phyloP scores from a whole-genome alignment of 2,888 invertebrate genomes.

The Trichogramma dendrolimi region DNA sequence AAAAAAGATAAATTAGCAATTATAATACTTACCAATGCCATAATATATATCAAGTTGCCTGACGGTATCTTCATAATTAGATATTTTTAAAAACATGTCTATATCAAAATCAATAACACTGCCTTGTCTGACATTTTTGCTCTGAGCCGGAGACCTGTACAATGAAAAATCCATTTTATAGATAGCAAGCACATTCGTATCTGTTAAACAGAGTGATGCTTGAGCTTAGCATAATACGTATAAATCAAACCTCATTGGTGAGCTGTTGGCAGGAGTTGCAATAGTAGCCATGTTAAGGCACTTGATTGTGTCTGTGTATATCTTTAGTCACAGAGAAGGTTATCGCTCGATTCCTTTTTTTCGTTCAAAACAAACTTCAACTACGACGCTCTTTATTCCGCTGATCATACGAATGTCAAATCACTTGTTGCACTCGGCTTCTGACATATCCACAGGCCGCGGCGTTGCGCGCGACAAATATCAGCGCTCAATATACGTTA shows the following conservation, averaged over 20 bases:
- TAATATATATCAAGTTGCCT: conserved; percentile 88
- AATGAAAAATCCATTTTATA: not conserved
- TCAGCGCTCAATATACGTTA: no score
- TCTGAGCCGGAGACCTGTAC: conserved; percentile 16
- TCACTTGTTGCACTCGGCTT: no score
- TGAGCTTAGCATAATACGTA: not conserved
- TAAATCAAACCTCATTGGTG: not conserved
- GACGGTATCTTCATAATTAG: conserved; percentile 86
- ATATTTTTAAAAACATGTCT: conserved; percentile 75
- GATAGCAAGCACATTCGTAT: not conserved
- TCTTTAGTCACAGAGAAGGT: no score
- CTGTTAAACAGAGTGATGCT: not conserved
- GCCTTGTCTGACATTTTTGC: conserved; percentile 54
- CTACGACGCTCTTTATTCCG: no score
- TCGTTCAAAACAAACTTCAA: no score
- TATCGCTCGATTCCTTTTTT: no score
- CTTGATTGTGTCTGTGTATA: not conserved
- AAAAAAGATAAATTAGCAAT: not conserved
- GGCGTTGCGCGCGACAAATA: no score
- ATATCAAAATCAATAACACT: conserved; percentile 74
- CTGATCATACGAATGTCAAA: no score
- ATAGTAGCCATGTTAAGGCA: not conserved
- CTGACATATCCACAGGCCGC: no score
- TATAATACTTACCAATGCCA: conserved; percentile 70
- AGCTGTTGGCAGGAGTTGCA: not conserved